These are phyloP conservation scores for Archegozetes longisetosus DNA, from an alignment of 1,140 invertebrate species.

Conservation along the genomic window DNA sequence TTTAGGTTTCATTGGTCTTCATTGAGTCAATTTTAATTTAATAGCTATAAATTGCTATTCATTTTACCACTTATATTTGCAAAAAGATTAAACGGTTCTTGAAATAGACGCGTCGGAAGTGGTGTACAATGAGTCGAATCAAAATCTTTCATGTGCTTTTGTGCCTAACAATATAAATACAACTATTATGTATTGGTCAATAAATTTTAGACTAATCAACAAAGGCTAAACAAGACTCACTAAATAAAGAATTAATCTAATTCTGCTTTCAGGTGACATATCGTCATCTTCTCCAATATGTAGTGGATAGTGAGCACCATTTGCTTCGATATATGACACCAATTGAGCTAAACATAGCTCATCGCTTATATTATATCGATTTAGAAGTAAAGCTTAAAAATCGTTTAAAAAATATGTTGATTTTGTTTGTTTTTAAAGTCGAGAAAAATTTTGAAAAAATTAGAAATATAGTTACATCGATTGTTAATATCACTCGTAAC, in stretches of 20 bases:
- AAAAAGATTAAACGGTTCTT: slow-evolving; percentile 37
- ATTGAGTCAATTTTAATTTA: too few relatives aligned
- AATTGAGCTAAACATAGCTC: slow-evolving; percentile 38
- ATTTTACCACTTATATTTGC: neutral
- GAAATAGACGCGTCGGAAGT: slow-evolving; percentile 49
- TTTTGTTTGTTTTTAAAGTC: too few relatives aligned
- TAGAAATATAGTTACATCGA: too few relatives aligned
- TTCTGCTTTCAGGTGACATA: slow-evolving; percentile 23
- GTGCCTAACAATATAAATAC: slow-evolving; percentile 37
- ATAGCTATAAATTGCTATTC: neutral
- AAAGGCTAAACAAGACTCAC: slow-evolving; percentile 22
- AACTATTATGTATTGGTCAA: neutral
- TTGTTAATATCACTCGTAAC: slow-evolving; percentile 29
- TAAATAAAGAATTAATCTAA: slow-evolving; percentile 26
- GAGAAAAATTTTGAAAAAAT: too few relatives aligned
- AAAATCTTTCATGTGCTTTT: slow-evolving; percentile 67
- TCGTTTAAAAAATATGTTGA: neutral
- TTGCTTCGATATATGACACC: slow-evolving; percentile 36
- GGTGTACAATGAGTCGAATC: slow-evolving; percentile 70
- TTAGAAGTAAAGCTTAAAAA: slow-evolving; percentile 21
- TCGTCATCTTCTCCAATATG: slow-evolving; percentile 36
- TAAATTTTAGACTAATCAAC: neutral
- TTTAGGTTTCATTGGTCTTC: too few relatives aligned
- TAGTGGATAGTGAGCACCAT: slow-evolving; percentile 41
- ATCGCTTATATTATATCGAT: slow-evolving; percentile 30